phyloP scores from a whole-genome alignment of 2,113 vertebrate genomes.

The Cisticola juncidis region DNA sequence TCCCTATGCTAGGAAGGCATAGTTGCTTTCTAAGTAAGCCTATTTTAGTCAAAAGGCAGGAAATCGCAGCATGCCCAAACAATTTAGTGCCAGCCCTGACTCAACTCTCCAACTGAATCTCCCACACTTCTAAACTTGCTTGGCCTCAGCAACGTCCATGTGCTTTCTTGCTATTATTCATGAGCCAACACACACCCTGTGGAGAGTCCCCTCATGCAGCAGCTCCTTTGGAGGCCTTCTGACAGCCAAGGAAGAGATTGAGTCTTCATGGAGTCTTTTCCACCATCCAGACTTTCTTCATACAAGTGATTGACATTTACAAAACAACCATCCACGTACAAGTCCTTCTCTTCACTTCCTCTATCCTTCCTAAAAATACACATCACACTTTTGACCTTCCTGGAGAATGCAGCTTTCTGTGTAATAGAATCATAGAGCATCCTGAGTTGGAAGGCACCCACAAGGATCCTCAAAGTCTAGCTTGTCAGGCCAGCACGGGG shows the following conservation, averaged over 20 bases:
- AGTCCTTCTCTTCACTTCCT: not conserved
- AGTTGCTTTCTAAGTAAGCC: slow-evolving; percentile 7
- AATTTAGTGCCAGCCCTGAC: not conserved
- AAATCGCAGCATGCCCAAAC: not conserved
- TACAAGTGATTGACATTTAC: not conserved
- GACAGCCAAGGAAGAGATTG: not conserved
- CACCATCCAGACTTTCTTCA: not conserved
- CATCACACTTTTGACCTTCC: not conserved
- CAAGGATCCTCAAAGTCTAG: not conserved
- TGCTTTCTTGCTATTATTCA: not conserved
- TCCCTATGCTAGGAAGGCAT: not conserved
- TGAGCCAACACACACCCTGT: not conserved
- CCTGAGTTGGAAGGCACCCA: not conserved
- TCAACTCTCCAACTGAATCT: not conserved
- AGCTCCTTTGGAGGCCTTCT: not conserved
- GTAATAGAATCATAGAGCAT: not conserved
- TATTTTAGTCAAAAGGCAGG: slow-evolving; percentile 30
- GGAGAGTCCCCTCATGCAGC: not conserved
- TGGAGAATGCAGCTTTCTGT: not conserved
- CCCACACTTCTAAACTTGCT: not conserved
- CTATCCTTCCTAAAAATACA: not conserved
- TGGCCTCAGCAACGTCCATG: not conserved
- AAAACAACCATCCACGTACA: not conserved
- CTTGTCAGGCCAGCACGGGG: not conserved
- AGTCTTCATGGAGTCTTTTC: not conserved